A percentile compares a stretch with the other conserved stretches of the same genome.
phyloP scores from a whole-genome alignment of 2,113 vertebrate genomes.

The Prionailurus bengalensis region DNA sequence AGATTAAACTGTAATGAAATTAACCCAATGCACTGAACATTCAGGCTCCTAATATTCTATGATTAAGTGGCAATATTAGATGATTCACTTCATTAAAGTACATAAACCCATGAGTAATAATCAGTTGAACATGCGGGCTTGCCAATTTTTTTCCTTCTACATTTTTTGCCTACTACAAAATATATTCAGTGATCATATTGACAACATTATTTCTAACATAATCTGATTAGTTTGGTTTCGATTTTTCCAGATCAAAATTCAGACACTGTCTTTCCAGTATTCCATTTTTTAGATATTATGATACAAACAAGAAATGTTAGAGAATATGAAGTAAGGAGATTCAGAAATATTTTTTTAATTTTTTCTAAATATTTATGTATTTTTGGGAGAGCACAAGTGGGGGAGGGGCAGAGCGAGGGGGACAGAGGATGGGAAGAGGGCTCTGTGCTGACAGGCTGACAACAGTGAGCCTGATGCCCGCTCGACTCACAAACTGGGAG shows the following conservation, averaged over 20 bases:
- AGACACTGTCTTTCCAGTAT: background rate
- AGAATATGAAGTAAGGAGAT: background rate
- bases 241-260: background rate
- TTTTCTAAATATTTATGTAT: no score
- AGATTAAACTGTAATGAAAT: slow-evolving; percentile 18
- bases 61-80: background rate
- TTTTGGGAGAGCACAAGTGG: no score
- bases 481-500: no score
- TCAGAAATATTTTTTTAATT: background rate
- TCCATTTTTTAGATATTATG: background rate
- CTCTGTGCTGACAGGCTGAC: no score
- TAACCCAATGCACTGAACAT: background rate
- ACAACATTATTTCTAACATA: background rate
- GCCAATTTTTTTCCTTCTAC: background rate
- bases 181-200: background rate
- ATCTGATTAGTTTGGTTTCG: background rate
- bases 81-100: background rate
- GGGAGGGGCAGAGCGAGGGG: no score
- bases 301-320: background rate
- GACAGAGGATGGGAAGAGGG: no score
- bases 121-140: background rate
- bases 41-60: background rate
- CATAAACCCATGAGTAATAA: background rate
- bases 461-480: no score
- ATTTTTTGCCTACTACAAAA: background rate